Evolutionary conservation across 1,140 invertebrate genomes (phyloP), one percentile per base, ranked within the genome.

Genomic region (Teleogryllus occipitalis): DNA sequence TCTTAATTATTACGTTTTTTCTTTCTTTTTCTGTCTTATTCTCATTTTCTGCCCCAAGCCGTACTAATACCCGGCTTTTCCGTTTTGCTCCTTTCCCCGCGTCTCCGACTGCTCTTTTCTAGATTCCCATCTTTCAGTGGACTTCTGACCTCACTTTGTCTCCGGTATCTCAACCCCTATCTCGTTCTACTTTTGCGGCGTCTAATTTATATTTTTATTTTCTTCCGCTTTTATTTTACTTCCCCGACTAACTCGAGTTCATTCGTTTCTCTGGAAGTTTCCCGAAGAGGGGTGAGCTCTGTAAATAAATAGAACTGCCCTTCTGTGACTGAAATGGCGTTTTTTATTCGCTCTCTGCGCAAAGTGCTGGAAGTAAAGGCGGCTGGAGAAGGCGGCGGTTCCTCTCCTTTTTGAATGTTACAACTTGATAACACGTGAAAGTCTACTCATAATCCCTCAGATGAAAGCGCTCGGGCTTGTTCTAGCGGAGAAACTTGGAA

Each of bases 141-240:
- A 65, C 54, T 65, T 65, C 10, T 65, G 54, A 65, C 54, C 54
- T 65, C 54, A 65, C 54, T 65, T 65, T 18, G 54, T 18, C 54
- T 65, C 54, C 54, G 10, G 54, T 65, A 65, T 65, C 54, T 10
- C 54, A 65, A 14, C 54, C 18, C 18, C 54, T 18, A 65, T 65
- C 54, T 65, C 18, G 54, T 65, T 65, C 54, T 18, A 65, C 54
- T 65, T 65, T 65, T 65, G 54, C 18, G 54, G 54, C 54, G 54
- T 65, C 54, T 65, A 65, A 65, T 65, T 65, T 65, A 65, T 65
- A 65, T 65, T 65, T 65, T 65, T 65, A 65, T 65, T 65, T 65
- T 65, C 54, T 65, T 65, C 18, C 18, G 54, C 54, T 65, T 65
- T 65, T 65, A 65, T 65, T 65, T 65, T 18, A 65, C 54, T 65